Conservation (phyloP, 2,888 invertebrate species). For the Galeruca laticollis region DNA sequence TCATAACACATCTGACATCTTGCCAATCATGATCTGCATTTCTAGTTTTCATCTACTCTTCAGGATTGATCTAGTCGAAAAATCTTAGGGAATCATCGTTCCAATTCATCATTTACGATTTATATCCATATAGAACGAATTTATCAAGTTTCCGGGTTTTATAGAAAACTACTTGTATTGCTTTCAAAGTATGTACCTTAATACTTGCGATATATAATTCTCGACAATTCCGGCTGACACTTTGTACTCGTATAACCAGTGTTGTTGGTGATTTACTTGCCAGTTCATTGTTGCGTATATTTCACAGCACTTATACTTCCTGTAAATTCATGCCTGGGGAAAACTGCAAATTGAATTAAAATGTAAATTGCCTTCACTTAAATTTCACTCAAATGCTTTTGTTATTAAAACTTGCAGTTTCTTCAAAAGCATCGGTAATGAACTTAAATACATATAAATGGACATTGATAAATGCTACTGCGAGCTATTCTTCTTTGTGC, state of each 20-base stretch:
- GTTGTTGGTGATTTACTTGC: too few relatives aligned
- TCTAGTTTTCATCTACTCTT: too few relatives aligned
- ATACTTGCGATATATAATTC: not conserved
- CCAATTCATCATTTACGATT: too few relatives aligned
- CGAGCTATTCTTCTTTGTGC: not conserved
- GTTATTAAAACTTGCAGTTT: constrained; percentile 8
- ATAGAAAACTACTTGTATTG: too few relatives aligned
- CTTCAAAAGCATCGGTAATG: constrained; percentile 8
- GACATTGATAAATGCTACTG: constrained; percentile 12
- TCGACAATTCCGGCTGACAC: too few relatives aligned
- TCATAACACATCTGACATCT: too few relatives aligned
- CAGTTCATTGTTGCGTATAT: not conserved
- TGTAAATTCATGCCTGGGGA: not conserved
- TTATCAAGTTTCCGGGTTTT: too few relatives aligned
- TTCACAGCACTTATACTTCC: not conserved
- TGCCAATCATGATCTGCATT: too few relatives aligned
- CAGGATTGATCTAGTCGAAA: too few relatives aligned
- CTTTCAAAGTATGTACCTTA: not conserved
- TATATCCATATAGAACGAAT: too few relatives aligned
- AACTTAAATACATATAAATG: constrained; percentile 8
- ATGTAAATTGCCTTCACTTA: constrained; percentile 16
- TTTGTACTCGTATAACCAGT: too few relatives aligned
- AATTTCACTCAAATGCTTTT: constrained; percentile 15
- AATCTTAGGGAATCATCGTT: too few relatives aligned
- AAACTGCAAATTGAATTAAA: constrained; percentile 2